phyloP scores from a whole-genome alignment of 2,888 invertebrate species.

The Thereva nobilitata region DNA sequence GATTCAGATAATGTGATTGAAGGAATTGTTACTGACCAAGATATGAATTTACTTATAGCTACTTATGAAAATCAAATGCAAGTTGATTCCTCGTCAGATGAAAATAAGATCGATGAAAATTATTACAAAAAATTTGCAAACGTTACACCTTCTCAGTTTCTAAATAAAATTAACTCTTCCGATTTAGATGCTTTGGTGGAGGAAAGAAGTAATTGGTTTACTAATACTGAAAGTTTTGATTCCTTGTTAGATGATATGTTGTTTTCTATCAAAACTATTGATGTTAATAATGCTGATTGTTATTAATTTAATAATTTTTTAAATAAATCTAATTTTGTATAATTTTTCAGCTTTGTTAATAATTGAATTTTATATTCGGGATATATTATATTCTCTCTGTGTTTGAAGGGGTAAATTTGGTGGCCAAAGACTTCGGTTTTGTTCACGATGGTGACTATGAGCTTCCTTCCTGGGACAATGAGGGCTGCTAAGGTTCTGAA shows the following conservation, averaged over 20 bases:
- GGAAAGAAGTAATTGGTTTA: conserved; percentile 69
- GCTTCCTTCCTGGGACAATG: too few species aligned
- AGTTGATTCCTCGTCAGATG: conserved; percentile 44
- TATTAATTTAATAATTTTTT: conserved; percentile 59
- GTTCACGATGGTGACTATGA: too few species aligned
- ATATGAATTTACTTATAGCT: conserved; percentile 64
- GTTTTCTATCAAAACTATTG: conserved; percentile 62
- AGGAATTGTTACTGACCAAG: conserved; percentile 66
- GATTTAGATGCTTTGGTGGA: conserved; percentile 66
- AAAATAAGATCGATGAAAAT: conserved; percentile 51
- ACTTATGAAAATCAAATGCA: conserved; percentile 64
- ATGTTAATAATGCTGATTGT: conserved; percentile 71
- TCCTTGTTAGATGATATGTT: conserved; percentile 77
- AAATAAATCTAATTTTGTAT: background rate
- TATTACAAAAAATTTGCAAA: conserved; percentile 53
- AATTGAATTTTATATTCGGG: too few species aligned
- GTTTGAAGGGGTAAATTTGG: too few species aligned
- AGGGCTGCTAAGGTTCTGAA: too few species aligned
- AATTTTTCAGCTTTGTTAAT: background rate
- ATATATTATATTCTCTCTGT: too few species aligned
- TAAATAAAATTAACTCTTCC: conserved; percentile 62
- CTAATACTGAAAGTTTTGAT: conserved; percentile 67
- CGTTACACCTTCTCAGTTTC: conserved; percentile 65
- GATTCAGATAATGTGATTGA: conserved; percentile 64
- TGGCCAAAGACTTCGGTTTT: too few species aligned